Evolutionary conservation across 2,113 vertebrate species (phyloP).

Genomic region (Podocnemis expansa): DNA sequence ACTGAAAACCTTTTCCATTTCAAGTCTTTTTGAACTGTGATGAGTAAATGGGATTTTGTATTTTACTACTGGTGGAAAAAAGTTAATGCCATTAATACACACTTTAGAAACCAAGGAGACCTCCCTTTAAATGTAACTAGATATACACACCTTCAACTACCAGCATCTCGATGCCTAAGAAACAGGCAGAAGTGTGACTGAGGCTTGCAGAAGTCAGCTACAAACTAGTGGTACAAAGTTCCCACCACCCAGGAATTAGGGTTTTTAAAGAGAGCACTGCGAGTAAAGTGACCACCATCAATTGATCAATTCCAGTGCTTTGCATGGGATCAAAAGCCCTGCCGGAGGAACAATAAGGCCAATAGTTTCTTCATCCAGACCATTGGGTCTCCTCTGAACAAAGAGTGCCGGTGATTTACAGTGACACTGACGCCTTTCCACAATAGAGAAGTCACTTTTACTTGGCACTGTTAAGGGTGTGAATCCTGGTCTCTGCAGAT

Average conservation of each 20-base stretch:
- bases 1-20: neutral
- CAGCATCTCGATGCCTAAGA: neutral
- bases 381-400: neutral
- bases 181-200: neutral
- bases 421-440: neutral
- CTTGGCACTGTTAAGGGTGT: neutral
- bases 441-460: neutral
- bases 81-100: neutral
- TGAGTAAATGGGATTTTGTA: neutral
- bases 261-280: neutral
- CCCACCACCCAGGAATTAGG: neutral
- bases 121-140: neutral
- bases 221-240: neutral
- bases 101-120: neutral
- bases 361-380: neutral
- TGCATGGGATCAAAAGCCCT: neutral
- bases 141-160: neutral
- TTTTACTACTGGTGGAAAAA: neutral
- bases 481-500: neutral
- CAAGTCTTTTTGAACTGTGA: neutral
- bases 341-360: neutral
- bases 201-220: constrained; percentile 45
- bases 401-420: neutral
- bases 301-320: fast-evolving
- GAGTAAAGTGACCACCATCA: neutral